These are phyloP conservation scores for Labeo calbasu DNA, from an alignment of 2,797 vertebrate genomes.

Conservation along the genomic window DNA sequence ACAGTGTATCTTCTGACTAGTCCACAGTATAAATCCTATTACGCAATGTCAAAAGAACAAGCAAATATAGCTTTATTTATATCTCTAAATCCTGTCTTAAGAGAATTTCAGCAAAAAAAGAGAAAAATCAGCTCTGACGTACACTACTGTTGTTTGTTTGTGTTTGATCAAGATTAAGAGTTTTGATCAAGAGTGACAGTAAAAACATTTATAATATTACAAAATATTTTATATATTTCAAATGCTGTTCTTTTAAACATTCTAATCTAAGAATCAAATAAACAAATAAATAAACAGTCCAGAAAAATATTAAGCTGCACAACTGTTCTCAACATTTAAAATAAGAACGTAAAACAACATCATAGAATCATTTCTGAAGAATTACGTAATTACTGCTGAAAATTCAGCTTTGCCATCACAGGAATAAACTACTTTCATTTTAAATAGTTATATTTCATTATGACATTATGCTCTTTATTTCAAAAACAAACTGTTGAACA, in stretches of 20 bases:
- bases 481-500: not conserved
- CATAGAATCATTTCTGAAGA: not conserved
- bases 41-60: not conserved
- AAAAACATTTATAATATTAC: not conserved
- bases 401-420: not conserved
- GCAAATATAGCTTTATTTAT: not conserved
- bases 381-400: not conserved
- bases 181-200: not conserved
- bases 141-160: too few relatives aligned
- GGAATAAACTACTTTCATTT: not conserved
- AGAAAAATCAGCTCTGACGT: too few relatives aligned
- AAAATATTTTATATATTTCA: not conserved
- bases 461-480: not conserved
- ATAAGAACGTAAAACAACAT: not conserved
- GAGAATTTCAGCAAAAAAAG: too few relatives aligned
- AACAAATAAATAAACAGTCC: too few relatives aligned
- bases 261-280: not conserved
- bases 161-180: not conserved
- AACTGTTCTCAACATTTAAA: not conserved
- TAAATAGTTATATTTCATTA: not conserved
- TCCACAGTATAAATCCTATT: not conserved
- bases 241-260: not conserved
- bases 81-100: not conserved
- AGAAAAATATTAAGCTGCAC: not conserved
- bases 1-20: conserved; percentile 4